Conservation (phyloP, 2,113 vertebrate species). For the Malaclemys terrapin region DNA sequence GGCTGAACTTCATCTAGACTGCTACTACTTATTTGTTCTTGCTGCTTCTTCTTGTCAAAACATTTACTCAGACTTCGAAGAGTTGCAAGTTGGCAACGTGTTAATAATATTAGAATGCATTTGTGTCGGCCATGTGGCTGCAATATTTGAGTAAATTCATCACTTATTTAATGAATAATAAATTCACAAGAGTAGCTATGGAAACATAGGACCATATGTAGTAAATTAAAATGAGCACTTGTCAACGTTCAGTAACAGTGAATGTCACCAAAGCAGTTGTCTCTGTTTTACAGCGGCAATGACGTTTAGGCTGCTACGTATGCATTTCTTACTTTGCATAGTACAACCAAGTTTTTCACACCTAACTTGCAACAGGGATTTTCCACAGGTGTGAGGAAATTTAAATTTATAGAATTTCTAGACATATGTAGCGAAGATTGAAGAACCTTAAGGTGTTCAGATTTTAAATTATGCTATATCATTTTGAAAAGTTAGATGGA, state of each 20-base stretch:
- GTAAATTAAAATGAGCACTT: conserved; percentile 77
- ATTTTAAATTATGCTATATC: conserved; percentile 1
- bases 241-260: conserved; percentile 68
- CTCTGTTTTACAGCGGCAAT: conserved; percentile 56
- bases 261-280: conserved; percentile 67
- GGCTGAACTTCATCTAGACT: conserved; percentile 83
- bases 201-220: conserved; percentile 73
- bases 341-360: conserved; percentile 44
- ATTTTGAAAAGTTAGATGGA: neutral
- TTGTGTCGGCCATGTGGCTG: conserved; percentile 83
- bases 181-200: conserved; percentile 79
- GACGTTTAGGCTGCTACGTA: neutral
- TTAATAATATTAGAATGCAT: conserved; percentile 85
- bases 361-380: conserved; percentile 50
- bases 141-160: conserved; percentile 83
- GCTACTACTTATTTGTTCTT: conserved; percentile 85
- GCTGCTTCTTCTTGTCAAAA: conserved; percentile 86
- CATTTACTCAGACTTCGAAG: conserved; percentile 84
- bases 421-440: neutral
- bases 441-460: conserved; percentile 9
- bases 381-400: conserved; percentile 66
- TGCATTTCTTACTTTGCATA: conserved; percentile 7
- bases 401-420: conserved; percentile 19
- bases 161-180: conserved; percentile 84
- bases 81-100: conserved; percentile 84